Conservation (phyloP, 2,888 invertebrate genomes). For the Oegoconia quadripuncta region DNA sequence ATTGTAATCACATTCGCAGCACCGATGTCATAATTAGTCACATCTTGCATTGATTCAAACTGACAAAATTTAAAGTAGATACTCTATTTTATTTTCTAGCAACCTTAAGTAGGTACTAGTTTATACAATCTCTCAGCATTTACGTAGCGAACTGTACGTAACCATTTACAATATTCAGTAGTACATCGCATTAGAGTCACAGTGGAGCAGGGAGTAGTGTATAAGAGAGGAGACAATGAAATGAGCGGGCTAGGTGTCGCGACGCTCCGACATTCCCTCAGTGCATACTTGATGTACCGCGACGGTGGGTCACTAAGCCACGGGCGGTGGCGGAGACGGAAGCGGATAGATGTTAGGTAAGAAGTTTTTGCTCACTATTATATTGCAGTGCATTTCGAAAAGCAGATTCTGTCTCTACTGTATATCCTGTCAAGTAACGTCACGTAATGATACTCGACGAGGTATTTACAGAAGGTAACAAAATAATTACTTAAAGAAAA, state of each 20-base stretch:
- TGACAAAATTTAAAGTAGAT: no score
- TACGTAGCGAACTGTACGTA: neutral
- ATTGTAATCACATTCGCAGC: no score
- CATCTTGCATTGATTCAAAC: no score
- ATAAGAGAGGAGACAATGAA: conserved; percentile 68
- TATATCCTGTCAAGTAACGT: no score
- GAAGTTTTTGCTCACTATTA: no score
- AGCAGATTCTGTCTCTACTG: no score
- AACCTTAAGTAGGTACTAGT: neutral
- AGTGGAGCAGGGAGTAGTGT: conserved; percentile 11
- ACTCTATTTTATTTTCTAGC: neutral
- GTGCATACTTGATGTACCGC: conserved; percentile 73
- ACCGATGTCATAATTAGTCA: no score
- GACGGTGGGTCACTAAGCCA: conserved; percentile 26
- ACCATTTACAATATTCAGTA: conserved; percentile 3
- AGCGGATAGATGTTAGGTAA: no score
- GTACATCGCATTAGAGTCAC: conserved; percentile 4
- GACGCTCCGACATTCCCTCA: conserved; percentile 67
- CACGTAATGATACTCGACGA: no score
- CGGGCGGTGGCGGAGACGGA: conserved; percentile 27
- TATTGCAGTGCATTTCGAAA: no score
- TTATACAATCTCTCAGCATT: neutral
- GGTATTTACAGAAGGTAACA: no score
- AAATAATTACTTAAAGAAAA: no score
- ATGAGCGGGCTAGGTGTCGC: conserved; percentile 71